These are phyloP conservation scores for Bombus fervidus DNA, from an alignment of 1,140 invertebrate species.

Conservation along the genomic window DNA sequence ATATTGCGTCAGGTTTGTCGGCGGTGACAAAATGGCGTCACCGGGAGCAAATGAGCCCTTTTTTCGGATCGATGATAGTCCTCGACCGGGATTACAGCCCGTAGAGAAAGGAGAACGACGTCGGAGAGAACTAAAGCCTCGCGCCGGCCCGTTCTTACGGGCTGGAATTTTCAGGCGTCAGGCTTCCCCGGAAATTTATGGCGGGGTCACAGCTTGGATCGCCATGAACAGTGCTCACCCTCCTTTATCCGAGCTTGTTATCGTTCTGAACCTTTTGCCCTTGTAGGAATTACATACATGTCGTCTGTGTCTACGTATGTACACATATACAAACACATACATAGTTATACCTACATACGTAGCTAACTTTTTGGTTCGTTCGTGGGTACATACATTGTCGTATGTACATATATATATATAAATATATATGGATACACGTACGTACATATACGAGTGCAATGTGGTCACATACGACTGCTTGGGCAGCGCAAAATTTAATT, in stretches of 20 bases:
- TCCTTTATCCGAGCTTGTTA: constrained; percentile 69
- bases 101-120: constrained; percentile 29
- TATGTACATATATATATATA: not conserved
- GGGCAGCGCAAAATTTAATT: constrained; percentile 41
- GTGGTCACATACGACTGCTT: not conserved
- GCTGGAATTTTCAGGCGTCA: constrained; percentile 69
- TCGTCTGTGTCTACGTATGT: constrained; percentile 7
- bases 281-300: constrained; percentile 62
- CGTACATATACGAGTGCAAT: not conserved
- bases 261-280: constrained; percentile 67
- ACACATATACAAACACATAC: not conserved
- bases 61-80: constrained; percentile 66
- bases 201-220: constrained; percentile 72
- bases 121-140: constrained; percentile 34
- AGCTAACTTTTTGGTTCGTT: not conserved
- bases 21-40: constrained; percentile 61
- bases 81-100: constrained; percentile 54
- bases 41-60: constrained; percentile 61
- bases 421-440: not conserved
- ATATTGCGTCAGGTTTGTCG: constrained; percentile 58
- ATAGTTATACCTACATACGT: not conserved
- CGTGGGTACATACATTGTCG: not conserved
- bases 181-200: constrained; percentile 67
- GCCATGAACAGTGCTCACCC: constrained; percentile 68
- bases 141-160: constrained; percentile 63